A percentile compares a stretch with the other conserved stretches of the same genome.
phyloP scores from a whole-genome alignment of 1,140 invertebrate species.

The Manduca sexta region DNA sequence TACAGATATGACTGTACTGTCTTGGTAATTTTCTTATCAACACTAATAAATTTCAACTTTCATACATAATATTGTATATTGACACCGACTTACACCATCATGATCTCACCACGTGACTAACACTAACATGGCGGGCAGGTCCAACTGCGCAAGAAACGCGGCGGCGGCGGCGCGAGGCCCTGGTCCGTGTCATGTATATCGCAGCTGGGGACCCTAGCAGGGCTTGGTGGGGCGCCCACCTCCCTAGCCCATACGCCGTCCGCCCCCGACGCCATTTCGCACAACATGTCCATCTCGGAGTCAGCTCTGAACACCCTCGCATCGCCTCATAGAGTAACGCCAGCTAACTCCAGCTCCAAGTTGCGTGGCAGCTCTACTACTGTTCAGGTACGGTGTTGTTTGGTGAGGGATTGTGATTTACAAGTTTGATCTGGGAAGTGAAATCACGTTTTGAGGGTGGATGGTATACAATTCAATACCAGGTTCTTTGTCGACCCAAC shows the following conservation, averaged over 20 bases:
- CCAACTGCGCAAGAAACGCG: constrained; percentile 68
- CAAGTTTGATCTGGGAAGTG: no score
- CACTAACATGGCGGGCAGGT: constrained; percentile 47
- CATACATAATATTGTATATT: no score
- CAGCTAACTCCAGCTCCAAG: constrained; percentile 53
- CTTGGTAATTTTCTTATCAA: no score
- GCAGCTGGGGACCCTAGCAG: constrained; percentile 68
- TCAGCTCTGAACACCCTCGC: constrained; percentile 85
- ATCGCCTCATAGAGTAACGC: constrained; percentile 58
- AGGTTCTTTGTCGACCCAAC: no score
- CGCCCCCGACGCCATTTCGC: constrained; percentile 74
- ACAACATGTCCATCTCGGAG: constrained; percentile 85
- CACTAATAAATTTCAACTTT: no score
- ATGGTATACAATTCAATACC: no score
- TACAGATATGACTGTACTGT: no score
- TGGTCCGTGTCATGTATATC: constrained; percentile 90
- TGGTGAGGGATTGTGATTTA: background rate
- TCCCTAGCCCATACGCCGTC: constrained; percentile 69
- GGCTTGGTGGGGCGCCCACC: constrained; percentile 28
- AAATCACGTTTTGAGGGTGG: no score
- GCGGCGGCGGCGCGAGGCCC: constrained; percentile 76
- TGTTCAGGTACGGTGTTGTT: constrained; percentile 39
- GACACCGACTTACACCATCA: no score
- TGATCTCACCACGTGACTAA: constrained; percentile 26
- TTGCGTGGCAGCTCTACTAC: constrained; percentile 66